Base-by-base conservation (phyloP, 2,888 invertebrate species). In the Neuroscelio doddi region DNA sequence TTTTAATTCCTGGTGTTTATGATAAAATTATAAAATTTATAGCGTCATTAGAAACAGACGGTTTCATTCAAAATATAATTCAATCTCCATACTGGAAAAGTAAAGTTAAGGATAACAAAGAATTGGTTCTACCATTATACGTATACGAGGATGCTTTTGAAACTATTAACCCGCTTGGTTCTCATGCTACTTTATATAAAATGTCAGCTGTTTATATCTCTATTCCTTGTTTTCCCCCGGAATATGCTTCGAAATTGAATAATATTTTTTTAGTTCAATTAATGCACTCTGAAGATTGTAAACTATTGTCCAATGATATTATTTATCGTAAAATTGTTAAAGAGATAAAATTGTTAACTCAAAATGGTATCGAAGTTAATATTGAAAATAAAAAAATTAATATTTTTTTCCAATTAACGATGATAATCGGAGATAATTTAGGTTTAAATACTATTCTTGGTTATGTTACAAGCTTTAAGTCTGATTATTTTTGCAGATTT, bases 401-500 rank as follows among this genome's bases (percentile, higher is more conserved):
- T 12, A 2, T 44, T 17, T 30, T 27, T 17, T 32, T 47, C 15
- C 21, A 47, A 44, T 27, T 57, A 14, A 27, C 27, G n/a, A 36
- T 36, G 36, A 41, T 56, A 1, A 17, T 46, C 10, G 49, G 49
- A n/a, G 49, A 49, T 27, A 45, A 45, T 45, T 32, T 45, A 21
- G 58, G 45, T 1, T 29, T 58, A 4, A 51, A 58, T 15, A 41
- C 10, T 9, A 46, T 58, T 5, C 27, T 58, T 1, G 58, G 58
- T 0, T 58, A 5, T 36, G 17, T 16, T 1, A 1, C 3, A 10
- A 42, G 45, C 51, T 58, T 58, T 24, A 8, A 12, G 8, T 4
- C 30, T 3, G 12, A 58, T 4, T 26, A 26, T 27, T 58, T 17
- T 24, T 58, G 58, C 24, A 51, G 58, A 39, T 16, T 38, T 7